Conservation (phyloP, 2,797 vertebrate species). For the Nasua narica region DNA sequence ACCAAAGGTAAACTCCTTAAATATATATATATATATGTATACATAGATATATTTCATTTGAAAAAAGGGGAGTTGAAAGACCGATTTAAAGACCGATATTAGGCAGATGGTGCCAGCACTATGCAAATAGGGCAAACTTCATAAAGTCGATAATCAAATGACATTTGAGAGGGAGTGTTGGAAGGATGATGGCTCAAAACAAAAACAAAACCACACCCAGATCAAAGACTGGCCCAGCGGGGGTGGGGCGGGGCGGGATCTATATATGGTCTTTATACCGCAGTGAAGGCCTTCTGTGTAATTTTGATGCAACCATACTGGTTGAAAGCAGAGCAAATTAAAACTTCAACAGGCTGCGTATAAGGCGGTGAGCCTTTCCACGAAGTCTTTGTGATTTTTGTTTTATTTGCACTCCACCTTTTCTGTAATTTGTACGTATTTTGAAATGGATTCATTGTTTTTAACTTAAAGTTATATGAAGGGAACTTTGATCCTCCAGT, state of each 20-base stretch:
- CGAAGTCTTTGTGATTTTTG: neutral
- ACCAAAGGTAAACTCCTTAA: neutral
- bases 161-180: neutral
- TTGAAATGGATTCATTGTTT: neutral
- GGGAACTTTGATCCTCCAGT: neutral
- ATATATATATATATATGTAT: neutral
- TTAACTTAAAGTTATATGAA: neutral
- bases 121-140: accelerated
- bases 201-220: neutral
- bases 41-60: neutral
- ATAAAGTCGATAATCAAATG: neutral
- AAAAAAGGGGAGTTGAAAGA: neutral
- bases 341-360: neutral
- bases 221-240: accelerated
- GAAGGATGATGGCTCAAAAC: neutral
- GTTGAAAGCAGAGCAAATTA: neutral
- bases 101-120: neutral
- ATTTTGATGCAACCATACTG: neutral
- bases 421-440: neutral
- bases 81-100: neutral
- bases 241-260: accelerated
- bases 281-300: neutral
- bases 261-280: neutral
- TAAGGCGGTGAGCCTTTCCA: neutral
- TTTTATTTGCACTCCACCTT: too few relatives aligned